Evolutionary conservation across 2,797 vertebrate genomes (phyloP).

Genomic region (Sandelia bainsii): DNA sequence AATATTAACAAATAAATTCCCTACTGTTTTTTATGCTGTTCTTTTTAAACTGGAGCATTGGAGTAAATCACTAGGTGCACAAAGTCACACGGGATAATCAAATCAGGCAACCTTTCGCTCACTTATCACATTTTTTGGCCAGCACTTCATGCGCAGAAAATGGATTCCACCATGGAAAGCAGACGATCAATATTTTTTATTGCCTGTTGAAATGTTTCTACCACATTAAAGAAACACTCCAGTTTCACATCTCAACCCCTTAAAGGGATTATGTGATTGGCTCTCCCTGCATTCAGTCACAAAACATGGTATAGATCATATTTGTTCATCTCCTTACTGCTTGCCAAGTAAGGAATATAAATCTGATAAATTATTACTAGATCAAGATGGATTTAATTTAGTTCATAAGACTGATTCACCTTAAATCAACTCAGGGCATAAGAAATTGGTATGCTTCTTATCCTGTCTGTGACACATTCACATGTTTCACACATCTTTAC

Average conservation of each 20-base stretch:
- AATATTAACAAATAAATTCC: constrained; percentile 33
- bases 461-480: constrained; percentile 13
- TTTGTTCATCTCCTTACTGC: constrained; percentile 41
- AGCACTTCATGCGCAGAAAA: constrained; percentile 58
- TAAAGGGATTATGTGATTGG: constrained; percentile 61
- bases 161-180: constrained; percentile 70
- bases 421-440: constrained; percentile 8
- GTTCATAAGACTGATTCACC: constrained; percentile 29
- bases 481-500: constrained; percentile 14
- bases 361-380: constrained; percentile 50
- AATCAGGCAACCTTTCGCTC: constrained; percentile 63
- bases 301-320: constrained; percentile 31
- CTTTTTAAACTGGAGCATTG: constrained; percentile 24
- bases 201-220: constrained; percentile 68
- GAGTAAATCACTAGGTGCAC: constrained; percentile 36
- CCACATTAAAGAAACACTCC: constrained; percentile 70
- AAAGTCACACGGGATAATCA: constrained; percentile 65
- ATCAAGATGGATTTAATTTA: constrained; percentile 54
- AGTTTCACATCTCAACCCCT: constrained; percentile 66
- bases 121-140: constrained; percentile 49
- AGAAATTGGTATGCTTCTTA: constrained; percentile 24
- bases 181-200: constrained; percentile 73
- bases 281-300: constrained; percentile 18
- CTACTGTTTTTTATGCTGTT: constrained; percentile 14
- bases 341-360: background rate